Evolutionary conservation across 2,113 vertebrate species (phyloP).

Genomic region (Ascaphus truei): DNA sequence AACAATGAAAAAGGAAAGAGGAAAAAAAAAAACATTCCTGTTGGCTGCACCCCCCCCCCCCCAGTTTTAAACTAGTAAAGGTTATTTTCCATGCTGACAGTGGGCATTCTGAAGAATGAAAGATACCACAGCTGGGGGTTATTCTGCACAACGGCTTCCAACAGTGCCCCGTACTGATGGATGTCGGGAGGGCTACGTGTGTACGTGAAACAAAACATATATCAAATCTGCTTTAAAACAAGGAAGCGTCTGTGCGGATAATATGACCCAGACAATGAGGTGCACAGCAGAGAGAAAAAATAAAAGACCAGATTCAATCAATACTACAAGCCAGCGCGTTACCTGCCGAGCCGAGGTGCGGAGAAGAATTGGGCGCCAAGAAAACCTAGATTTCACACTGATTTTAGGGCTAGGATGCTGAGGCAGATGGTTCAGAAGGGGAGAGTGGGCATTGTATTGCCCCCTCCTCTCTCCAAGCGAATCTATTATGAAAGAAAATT

Average conservation of each 20-base stretch:
- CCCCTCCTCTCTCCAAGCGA: slow-evolving; percentile 45
- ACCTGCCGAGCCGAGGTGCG: slow-evolving; percentile 53
- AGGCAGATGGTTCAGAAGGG: slow-evolving; percentile 3
- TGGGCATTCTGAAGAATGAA: slow-evolving; percentile 87
- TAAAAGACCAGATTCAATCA: no score
- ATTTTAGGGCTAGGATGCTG: slow-evolving; percentile 51
- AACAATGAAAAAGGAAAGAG: no score
- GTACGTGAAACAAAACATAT: background rate
- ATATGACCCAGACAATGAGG: background rate
- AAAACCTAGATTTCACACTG: slow-evolving; percentile 57
- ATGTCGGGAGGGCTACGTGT: slow-evolving; percentile 59
- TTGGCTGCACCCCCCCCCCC: no score
- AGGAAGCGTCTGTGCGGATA: background rate
- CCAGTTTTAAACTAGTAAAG: no score
- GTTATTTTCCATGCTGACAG: slow-evolving; percentile 78
- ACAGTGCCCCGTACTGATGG: slow-evolving; percentile 77
- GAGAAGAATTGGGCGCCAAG: slow-evolving; percentile 40
- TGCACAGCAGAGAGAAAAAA: slow-evolving; percentile 40
- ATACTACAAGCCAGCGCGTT: slow-evolving; percentile 50
- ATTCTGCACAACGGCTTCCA: slow-evolving; percentile 84
- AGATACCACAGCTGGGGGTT: slow-evolving; percentile 81
- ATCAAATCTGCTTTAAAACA: background rate
- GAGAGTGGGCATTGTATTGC: background rate
- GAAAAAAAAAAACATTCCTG: no score
- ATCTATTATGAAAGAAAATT: slow-evolving; percentile 72